Percentiles rank a stretch among this genome's conserved stretches.
Conservation (phyloP, 2,888 invertebrate species). For the Brachypterus glaber region DNA sequence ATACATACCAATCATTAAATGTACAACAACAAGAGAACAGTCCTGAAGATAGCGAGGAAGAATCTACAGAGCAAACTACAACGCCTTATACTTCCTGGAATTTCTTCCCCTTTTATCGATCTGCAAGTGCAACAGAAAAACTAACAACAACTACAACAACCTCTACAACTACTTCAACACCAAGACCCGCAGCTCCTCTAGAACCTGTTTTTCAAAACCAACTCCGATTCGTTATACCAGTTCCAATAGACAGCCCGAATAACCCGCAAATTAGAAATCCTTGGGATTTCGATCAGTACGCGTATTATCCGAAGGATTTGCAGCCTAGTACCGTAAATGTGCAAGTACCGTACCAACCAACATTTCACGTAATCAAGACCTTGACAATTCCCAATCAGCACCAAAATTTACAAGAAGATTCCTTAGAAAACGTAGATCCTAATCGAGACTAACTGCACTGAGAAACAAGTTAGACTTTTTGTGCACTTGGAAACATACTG, state of each 20-base stretch:
- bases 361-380: slow-evolving; percentile 34
- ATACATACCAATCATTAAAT: not conserved
- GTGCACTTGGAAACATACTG: too few species aligned
- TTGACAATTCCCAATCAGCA: slow-evolving; percentile 28
- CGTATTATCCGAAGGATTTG: slow-evolving; percentile 33
- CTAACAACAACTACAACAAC: slow-evolving; percentile 13
- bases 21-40: slow-evolving; percentile 9
- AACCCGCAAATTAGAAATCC: slow-evolving; percentile 24
- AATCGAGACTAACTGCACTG: too few species aligned
- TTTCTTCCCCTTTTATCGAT: slow-evolving; percentile 15
- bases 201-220: slow-evolving; percentile 21
- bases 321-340: slow-evolving; percentile 32
- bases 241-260: slow-evolving; percentile 27
- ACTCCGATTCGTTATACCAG: slow-evolving; percentile 36
- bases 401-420: not conserved
- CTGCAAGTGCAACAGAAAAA: slow-evolving; percentile 5
- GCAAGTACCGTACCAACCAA: slow-evolving; percentile 33
- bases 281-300: slow-evolving; percentile 33
- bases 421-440: too few species aligned
- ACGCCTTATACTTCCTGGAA: slow-evolving; percentile 14
- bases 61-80: slow-evolving; percentile 13
- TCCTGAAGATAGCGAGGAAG: slow-evolving; percentile 10
- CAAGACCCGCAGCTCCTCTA: slow-evolving; percentile 21
- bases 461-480: too few species aligned
- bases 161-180: slow-evolving; percentile 15